Conservation (phyloP, 2,113 vertebrate genomes). For the Rhea americana region DNA sequence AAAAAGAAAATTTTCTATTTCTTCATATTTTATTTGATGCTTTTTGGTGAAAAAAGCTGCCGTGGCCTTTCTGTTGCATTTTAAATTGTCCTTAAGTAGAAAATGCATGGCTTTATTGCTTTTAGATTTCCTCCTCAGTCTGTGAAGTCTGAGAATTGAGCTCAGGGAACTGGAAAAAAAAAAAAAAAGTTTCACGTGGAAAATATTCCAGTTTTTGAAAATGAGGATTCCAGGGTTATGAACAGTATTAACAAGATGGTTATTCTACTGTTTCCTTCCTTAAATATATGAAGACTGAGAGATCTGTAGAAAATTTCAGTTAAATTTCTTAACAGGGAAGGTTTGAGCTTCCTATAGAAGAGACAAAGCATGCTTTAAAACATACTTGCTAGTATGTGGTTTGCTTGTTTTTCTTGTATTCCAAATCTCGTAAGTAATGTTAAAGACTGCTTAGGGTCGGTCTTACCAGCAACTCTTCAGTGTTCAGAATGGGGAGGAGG, state of each 20-base stretch:
- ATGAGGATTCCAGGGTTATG: background rate
- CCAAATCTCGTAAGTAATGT: background rate
- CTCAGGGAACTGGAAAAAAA: background rate
- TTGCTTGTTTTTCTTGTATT: background rate
- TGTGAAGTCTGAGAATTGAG: background rate
- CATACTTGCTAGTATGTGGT: background rate
- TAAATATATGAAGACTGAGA: background rate
- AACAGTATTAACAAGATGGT: background rate
- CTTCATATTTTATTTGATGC: background rate
- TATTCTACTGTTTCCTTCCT: background rate
- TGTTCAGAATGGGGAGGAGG: background rate
- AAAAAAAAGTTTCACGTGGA: background rate
- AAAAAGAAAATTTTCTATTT: background rate
- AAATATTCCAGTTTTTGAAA: background rate
- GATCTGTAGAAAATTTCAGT: background rate
- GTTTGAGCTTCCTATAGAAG: background rate
- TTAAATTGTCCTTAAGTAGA: background rate
- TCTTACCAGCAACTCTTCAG: background rate
- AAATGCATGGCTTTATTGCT: background rate
- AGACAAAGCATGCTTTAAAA: background rate
- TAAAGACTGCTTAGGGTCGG: background rate
- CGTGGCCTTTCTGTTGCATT: background rate
- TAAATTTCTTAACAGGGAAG: background rate
- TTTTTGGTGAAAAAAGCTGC: background rate
- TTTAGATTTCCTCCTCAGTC: background rate